phyloP scores from a whole-genome alignment of 2,113 vertebrate genomes.

The Dasyurus viverrinus region DNA sequence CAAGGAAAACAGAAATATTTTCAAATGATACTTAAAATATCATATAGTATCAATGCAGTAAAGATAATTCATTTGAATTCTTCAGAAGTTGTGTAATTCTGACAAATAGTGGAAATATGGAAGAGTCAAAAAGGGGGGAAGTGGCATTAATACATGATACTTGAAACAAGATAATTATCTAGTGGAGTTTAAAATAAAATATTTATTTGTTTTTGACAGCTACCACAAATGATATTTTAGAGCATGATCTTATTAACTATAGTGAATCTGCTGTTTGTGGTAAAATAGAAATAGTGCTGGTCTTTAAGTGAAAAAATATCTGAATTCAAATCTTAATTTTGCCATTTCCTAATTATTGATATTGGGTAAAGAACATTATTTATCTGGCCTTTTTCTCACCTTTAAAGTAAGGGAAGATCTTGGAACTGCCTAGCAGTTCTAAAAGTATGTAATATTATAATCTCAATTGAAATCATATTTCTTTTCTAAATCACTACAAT shows the following conservation, averaged over 20 bases:
- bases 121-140: slow-evolving; percentile 32
- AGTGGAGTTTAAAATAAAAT: background rate
- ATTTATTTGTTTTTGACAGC: background rate
- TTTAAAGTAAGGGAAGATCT: no score
- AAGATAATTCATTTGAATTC: slow-evolving; percentile 53
- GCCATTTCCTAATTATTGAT: no score
- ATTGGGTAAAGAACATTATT: no score
- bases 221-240: background rate
- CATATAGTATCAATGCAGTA: slow-evolving; percentile 56
- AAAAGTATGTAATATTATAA: no score
- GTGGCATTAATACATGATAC: no score
- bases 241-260: background rate
- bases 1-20: slow-evolving; percentile 49
- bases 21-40: slow-evolving; percentile 64
- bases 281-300: no score
- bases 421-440: no score
- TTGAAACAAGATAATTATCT: background rate
- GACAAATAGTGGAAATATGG: slow-evolving; percentile 57
- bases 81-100: slow-evolving; percentile 56
- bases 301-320: no score
- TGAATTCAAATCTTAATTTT: no score
- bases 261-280: background rate
- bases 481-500: no score
- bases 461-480: no score
- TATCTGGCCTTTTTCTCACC: no score